Percentiles rank a stretch among this genome's conserved stretches.
phyloP scores from a whole-genome alignment of 2,797 vertebrate genomes.

The Propithecus perrieri region DNA sequence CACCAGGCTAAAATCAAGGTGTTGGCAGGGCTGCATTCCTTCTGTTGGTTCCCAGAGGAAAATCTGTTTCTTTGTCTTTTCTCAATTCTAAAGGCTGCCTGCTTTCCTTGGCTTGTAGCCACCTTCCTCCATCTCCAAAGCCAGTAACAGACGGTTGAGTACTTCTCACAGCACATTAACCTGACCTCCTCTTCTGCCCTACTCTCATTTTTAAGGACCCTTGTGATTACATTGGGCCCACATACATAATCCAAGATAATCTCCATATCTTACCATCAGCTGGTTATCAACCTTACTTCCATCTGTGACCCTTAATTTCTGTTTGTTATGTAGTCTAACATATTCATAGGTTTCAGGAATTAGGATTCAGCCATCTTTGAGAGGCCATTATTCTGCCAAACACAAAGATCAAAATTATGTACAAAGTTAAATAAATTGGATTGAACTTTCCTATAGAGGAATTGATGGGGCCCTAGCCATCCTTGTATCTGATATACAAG shows the following conservation, averaged over 20 bases:
- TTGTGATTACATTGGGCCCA: neutral
- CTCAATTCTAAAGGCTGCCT: neutral
- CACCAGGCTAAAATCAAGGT: neutral
- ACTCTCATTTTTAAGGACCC: neutral
- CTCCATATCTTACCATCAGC: neutral
- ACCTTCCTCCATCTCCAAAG: neutral
- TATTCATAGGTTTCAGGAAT: neutral
- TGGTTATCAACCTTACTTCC: neutral
- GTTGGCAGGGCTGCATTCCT: neutral
- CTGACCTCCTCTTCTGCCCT: neutral
- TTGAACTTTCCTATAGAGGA: neutral
- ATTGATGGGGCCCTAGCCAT: neutral
- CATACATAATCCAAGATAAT: neutral
- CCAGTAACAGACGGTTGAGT: neutral
- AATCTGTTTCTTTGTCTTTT: neutral
- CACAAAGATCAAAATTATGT: neutral
- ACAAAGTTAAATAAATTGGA: neutral
- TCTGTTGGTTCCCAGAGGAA: neutral
- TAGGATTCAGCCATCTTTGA: neutral
- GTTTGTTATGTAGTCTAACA: neutral
- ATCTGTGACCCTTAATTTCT: neutral
- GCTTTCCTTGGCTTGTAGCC: neutral
- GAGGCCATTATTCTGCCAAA: neutral
- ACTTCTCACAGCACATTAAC: neutral
- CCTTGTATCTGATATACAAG: neutral